Evolutionary conservation across 35 echinoderm and acorn worm species (phyloP), one percentile per base, ranked within the genome.

Genomic region (Chiridota heheva): DNA sequence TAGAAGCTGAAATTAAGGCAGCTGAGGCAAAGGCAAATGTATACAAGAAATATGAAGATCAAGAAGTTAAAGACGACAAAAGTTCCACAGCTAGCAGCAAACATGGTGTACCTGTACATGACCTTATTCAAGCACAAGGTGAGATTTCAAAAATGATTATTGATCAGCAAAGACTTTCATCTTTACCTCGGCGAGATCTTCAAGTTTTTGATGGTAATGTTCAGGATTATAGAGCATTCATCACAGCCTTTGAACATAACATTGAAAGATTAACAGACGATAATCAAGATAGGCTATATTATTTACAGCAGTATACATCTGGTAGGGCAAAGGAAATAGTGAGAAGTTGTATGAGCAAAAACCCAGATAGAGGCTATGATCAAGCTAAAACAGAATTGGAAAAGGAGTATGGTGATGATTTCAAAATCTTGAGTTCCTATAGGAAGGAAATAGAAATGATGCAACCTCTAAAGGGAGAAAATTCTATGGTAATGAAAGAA

Each of bases 261-360:
- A 76, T 58, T 76, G 45, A 76, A 25, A 8, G 36, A 49, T 34
- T 77, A 58, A 57, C 72, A 25, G 6, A 56, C 20, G 36, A 77
- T 13, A 30, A 77, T 31, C 72, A 58, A 33, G 72, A 77, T n/a
- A 51, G 46, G 72, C 44, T 77, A 2, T 36, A 36, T n/a, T 77
- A 36, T 0, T 37, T 77, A n/a, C 72, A 77, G 46, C 72, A 77
- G 44, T 77, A 56, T 33, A 58, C 72, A 18, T 77, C 47, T 2
- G 46, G 72, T 20, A 51, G 72, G 26, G 13, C 72, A 16, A 77
- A 32, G 27, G 44, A 77, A 51, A 26, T 76, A 36, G 72, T 77
- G 7, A 57, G n/a, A 77, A 77, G 72, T 77, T 77, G 72, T n/a
- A 77, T 77, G 72, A 51, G 72, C 3, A 77, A 56, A 30, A 13